A percentile compares a stretch with the other conserved stretches of the same genome.
Conservation (phyloP, 2,888 invertebrate genomes). For the Drosophila hawaiiensis region DNA sequence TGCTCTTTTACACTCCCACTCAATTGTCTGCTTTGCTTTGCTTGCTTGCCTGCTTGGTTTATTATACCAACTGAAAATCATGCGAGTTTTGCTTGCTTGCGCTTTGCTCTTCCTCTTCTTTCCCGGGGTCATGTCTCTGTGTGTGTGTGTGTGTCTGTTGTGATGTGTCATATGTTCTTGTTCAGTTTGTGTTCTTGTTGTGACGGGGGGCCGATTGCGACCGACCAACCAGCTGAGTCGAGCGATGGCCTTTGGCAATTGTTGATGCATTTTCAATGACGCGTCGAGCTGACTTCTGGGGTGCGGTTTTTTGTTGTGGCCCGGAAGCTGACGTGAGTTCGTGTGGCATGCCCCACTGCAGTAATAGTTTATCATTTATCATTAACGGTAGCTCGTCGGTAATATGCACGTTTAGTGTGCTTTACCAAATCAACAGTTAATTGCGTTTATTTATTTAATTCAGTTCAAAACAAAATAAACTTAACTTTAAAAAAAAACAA, state of each 20-base stretch:
- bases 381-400: slow-evolving; percentile 4
- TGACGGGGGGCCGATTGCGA: neutral
- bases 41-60: slow-evolving; percentile 39
- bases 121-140: slow-evolving; percentile 54
- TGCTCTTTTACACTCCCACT: slow-evolving; percentile 46
- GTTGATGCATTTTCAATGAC: slow-evolving; percentile 30
- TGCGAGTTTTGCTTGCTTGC: slow-evolving; percentile 62
- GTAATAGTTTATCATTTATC: slow-evolving; percentile 17
- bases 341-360: slow-evolving; percentile 2
- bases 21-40: slow-evolving; percentile 19
- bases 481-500: neutral
- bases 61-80: slow-evolving; percentile 83
- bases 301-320: slow-evolving; percentile 55
- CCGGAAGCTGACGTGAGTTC: slow-evolving; percentile 37
- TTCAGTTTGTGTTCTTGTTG: slow-evolving; percentile 55
- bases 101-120: slow-evolving; percentile 27
- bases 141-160: slow-evolving; percentile 14
- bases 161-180: slow-evolving; percentile 60
- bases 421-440: neutral
- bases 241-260: slow-evolving; percentile 20
- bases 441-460: neutral
- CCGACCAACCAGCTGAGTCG: slow-evolving; percentile 41
- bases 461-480: neutral
- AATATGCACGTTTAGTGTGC: slow-evolving; percentile 4
- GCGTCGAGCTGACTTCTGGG: slow-evolving; percentile 44